Evolutionary conservation across 2,113 vertebrate species (phyloP).

Genomic region (Oxyruncus cristatus): DNA sequence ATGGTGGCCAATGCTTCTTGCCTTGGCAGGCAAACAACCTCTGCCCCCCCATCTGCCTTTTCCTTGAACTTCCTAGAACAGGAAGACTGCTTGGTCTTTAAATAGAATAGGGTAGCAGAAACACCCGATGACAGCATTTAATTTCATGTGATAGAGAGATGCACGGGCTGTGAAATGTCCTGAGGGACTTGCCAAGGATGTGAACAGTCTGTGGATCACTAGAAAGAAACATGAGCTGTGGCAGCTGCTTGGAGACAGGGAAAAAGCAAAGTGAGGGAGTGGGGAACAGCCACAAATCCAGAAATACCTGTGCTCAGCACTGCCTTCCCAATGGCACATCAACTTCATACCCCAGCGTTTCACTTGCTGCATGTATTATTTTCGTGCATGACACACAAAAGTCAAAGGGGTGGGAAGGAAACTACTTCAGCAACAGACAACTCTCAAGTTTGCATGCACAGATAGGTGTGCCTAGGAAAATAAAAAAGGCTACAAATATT

Average conservation of each 20-base stretch:
- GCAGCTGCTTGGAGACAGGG: not conserved
- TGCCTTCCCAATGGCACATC: not conserved
- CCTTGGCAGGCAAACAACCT: not conserved
- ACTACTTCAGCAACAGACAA: not conserved
- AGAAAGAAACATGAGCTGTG: not conserved
- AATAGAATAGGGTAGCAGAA: not conserved
- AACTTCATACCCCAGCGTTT: not conserved
- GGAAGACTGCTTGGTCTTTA: not conserved
- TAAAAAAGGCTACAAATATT: not conserved
- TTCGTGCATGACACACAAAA: not conserved
- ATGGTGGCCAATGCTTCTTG: not conserved
- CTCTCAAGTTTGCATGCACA: not conserved
- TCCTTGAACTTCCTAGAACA: not conserved
- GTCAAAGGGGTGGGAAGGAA: not conserved
- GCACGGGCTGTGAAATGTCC: not conserved
- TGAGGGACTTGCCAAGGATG: not conserved
- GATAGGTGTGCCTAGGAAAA: not conserved
- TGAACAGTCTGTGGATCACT: not conserved
- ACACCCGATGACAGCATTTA: not conserved
- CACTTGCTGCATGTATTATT: accelerated
- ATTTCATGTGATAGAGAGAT: not conserved
- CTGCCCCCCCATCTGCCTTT: not conserved
- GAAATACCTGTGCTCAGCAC: not conserved
- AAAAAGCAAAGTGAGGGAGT: not conserved
- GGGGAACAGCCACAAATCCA: not conserved